phyloP scores from a whole-genome alignment of 2,797 vertebrate genomes.

The Lophius americanus region DNA sequence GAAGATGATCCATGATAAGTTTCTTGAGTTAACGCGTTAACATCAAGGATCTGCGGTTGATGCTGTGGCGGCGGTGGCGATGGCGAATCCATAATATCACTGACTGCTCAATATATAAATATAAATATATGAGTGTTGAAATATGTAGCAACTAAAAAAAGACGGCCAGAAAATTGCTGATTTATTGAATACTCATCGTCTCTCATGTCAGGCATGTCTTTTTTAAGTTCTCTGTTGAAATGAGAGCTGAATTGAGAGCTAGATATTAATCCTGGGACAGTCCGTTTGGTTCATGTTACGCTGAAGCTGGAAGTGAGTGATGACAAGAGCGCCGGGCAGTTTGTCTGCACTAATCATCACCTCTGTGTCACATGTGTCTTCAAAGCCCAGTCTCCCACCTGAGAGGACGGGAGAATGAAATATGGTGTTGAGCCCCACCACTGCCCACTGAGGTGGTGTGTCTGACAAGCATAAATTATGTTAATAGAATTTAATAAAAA shows the following conservation, averaged over 20 bases:
- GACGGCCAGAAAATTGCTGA: too few relatives aligned
- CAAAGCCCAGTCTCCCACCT: constrained; percentile 32
- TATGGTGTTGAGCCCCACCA: constrained; percentile 52
- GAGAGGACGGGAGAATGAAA: constrained; percentile 66
- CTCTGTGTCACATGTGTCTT: constrained; percentile 36
- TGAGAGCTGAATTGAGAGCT: constrained; percentile 22
- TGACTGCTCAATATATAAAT: too few relatives aligned
- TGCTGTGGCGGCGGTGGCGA: too few relatives aligned
- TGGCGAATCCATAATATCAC: too few relatives aligned
- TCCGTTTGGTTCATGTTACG: constrained; percentile 20
- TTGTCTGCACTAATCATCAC: constrained; percentile 50
- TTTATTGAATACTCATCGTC: too few relatives aligned
- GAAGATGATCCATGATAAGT: too few relatives aligned
- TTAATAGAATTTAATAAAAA: constrained; percentile 85
- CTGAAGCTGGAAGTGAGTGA: constrained; percentile 45
- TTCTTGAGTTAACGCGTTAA: too few relatives aligned
- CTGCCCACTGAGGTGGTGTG: constrained; percentile 52
- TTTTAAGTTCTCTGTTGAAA: constrained; percentile 18
- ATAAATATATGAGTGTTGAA: too few relatives aligned
- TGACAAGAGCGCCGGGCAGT: constrained; percentile 36
- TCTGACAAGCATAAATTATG: constrained; percentile 85
- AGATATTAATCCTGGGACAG: constrained; percentile 28
- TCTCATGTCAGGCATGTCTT: too few relatives aligned
- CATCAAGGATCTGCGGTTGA: too few relatives aligned
- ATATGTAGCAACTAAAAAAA: too few relatives aligned